Evolutionary conservation across 2,797 vertebrate genomes (phyloP).

Genomic region (Sebastes hubbsi): DNA sequence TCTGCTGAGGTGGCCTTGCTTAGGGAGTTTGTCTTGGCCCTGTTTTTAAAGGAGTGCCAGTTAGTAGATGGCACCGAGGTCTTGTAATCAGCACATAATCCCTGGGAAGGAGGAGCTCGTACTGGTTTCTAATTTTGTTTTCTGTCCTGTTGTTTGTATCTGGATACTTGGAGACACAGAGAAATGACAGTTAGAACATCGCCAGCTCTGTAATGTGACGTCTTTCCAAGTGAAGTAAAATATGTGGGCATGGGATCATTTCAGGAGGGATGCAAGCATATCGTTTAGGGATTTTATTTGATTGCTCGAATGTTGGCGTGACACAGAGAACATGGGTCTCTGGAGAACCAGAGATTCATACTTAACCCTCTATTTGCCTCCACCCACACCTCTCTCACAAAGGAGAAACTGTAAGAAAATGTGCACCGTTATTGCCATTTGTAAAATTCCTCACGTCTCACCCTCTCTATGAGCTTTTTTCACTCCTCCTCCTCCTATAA

Average conservation of each 20-base stretch:
- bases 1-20: slow-evolving; percentile 26
- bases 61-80: slow-evolving; percentile 31
- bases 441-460: background rate
- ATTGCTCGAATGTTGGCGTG: background rate
- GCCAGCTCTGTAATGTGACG: background rate
- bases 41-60: slow-evolving; percentile 40
- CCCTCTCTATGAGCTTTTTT: background rate
- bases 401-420: background rate
- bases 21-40: slow-evolving; percentile 46
- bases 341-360: background rate
- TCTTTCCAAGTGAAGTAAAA: background rate
- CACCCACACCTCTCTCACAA: background rate
- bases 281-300: background rate
- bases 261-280: background rate
- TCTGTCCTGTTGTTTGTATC: slow-evolving; percentile 4
- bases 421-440: background rate
- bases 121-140: slow-evolving; percentile 23
- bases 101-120: slow-evolving; percentile 14
- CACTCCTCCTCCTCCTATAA: background rate
- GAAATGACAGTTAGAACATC: background rate
- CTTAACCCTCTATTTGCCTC: background rate
- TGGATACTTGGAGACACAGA: background rate
- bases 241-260: background rate
- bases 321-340: background rate
- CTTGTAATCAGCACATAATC: slow-evolving; percentile 31